phyloP scores from a whole-genome alignment of 2,113 vertebrate species.

The Mobula hypostoma region DNA sequence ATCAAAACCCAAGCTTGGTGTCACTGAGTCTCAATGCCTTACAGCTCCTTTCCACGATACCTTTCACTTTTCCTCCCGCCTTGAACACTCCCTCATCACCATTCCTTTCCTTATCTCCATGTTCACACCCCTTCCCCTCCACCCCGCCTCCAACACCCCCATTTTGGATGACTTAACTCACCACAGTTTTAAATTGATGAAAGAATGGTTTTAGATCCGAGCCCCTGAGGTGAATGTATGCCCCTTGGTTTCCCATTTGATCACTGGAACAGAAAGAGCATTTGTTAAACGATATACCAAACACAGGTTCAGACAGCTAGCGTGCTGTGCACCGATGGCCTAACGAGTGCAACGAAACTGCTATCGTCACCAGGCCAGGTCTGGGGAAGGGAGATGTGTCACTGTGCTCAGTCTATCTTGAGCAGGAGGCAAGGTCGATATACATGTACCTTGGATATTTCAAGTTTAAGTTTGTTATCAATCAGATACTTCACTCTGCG shows the following conservation, averaged over 20 bases:
- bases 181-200: slow-evolving; percentile 96
- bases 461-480: neutral
- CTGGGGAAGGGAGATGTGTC: no score
- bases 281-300: neutral
- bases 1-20: no score
- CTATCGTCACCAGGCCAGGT: no score
- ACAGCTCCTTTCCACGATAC: neutral
- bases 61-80: no score
- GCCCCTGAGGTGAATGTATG: slow-evolving; percentile 88
- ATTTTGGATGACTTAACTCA: slow-evolving; percentile 52
- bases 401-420: neutral
- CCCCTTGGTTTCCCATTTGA: slow-evolving; percentile 94
- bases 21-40: no score
- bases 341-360: no score
- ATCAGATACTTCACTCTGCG: neutral
- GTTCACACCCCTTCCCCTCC: no score
- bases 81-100: neutral
- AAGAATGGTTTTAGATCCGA: slow-evolving; percentile 85
- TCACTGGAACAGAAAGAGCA: slow-evolving; percentile 57
- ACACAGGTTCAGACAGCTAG: neutral
- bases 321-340: neutral
- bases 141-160: neutral
- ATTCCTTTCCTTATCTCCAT: neutral
- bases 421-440: neutral
- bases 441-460: no score